phyloP scores from a whole-genome alignment of 1,140 invertebrate genomes.

The Idris sp. region DNA sequence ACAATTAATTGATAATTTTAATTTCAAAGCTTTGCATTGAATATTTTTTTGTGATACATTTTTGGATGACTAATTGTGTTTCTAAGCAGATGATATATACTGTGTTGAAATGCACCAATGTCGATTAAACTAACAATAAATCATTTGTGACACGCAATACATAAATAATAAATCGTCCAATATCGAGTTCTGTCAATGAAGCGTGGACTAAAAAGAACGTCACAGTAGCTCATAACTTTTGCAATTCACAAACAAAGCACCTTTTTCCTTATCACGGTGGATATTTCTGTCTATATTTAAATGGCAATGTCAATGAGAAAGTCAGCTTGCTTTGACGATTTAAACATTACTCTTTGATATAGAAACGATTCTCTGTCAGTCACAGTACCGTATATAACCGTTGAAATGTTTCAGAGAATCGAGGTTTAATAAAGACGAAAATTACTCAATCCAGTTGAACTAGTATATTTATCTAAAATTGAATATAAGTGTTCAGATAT shows the following conservation, averaged over 20 bases:
- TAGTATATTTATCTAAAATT: too few relatives aligned
- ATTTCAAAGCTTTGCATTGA: too few relatives aligned
- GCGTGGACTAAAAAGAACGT: constrained; percentile 10
- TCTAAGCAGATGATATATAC: constrained; percentile 23
- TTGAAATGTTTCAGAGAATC: constrained; percentile 3
- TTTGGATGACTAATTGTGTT: constrained; percentile 17
- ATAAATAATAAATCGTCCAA: constrained; percentile 41
- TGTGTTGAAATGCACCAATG: constrained; percentile 20
- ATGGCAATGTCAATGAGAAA: constrained; percentile 34
- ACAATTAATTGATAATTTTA: too few relatives aligned
- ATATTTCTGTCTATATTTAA: constrained; percentile 21
- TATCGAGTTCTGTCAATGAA: constrained; percentile 16
- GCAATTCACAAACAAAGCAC: constrained; percentile 19
- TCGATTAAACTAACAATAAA: constrained; percentile 39
- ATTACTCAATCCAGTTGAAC: constrained; percentile 27
- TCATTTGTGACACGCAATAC: constrained; percentile 33
- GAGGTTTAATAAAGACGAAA: constrained; percentile 35
- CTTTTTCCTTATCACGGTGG: constrained; percentile 22
- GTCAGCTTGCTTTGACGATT: constrained; percentile 21
- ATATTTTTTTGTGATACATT: constrained; percentile 23
- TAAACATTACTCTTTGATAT: constrained; percentile 29
- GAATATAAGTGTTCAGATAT: too few relatives aligned
- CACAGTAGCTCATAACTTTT: constrained; percentile 30
- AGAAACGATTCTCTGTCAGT: constrained; percentile 35
- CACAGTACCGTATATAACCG: constrained; percentile 3